Evolutionary conservation across 2,888 invertebrate species (phyloP).

Genomic region (Meandrusa payeni): DNA sequence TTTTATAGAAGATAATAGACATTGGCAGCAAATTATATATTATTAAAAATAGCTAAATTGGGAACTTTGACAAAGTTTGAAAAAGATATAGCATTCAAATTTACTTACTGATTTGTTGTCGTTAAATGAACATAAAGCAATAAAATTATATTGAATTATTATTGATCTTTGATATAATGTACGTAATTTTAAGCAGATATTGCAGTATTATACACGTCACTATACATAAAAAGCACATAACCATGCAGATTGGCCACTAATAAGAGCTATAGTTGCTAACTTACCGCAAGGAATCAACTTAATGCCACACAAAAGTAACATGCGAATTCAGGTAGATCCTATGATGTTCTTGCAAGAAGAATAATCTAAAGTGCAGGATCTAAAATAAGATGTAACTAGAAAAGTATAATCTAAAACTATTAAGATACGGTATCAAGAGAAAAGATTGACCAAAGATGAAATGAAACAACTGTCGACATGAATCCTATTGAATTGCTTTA

Average conservation of each 20-base stretch:
- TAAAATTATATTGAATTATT: no score
- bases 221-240: conserved; percentile 9
- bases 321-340: conserved; percentile 51
- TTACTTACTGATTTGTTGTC: no score
- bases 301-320: conserved; percentile 36
- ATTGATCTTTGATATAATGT: no score
- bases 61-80: no score
- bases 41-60: no score
- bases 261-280: conserved; percentile 26
- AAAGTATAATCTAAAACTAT: conserved; percentile 57
- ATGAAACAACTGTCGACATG: conserved; percentile 60
- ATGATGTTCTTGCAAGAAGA: conserved; percentile 63
- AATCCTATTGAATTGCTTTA: conserved; percentile 57
- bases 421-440: conserved; percentile 58
- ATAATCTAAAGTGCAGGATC: conserved; percentile 71
- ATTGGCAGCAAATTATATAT: conserved; percentile 2
- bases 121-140: no score
- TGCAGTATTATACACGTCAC: background rate
- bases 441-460: conserved; percentile 63
- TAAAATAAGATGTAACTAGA: conserved; percentile 64
- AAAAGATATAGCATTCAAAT: no score
- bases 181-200: no score
- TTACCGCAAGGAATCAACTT: conserved; percentile 39
- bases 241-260: conserved; percentile 14
- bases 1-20: background rate